Base-by-base conservation (phyloP, 2,888 invertebrate species). In the Ectemnius cavifrons region DNA sequence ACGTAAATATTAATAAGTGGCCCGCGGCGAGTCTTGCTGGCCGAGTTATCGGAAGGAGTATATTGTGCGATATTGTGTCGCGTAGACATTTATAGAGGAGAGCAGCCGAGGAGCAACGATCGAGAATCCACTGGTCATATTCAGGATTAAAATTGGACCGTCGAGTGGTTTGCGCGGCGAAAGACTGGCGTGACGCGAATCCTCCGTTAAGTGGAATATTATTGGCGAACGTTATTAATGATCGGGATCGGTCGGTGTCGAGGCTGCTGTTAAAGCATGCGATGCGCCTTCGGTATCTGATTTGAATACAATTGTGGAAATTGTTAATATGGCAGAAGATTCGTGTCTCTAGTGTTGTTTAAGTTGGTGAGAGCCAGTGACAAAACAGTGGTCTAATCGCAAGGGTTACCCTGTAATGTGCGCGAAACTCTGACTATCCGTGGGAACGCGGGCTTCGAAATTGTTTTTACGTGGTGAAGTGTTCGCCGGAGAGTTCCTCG, bases 261-360 rank as follows among this genome's bases (percentile, higher is more conserved):
- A 16, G n/a, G n/a, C 16, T 13, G 52, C 16, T 11, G 16, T 52
- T 52, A n/a, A 6, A 13, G n/a, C n/a, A 52, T 11, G 5, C 52
- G 52, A 52, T 14, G 14, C n/a, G 52, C n/a, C 52, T 69, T 64
- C 45, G 8, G 66, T 75, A 27, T 37, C 79, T 84, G 77, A 86
- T 86, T 89, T 88, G 88, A 86, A 73, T 78, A 83, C 78, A 77
- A 84, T 79, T 71, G 85, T 88, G 81, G 76, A 86, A 86, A 84
- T 87, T 86, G 84, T 87, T 89, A 89, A 88, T 86, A 89, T 89
- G 89, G 89, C 88, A 88, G 89, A 87, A 84, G 37, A 83, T 82
- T 87, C 84, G 86, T 86, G 85, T 84, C 82, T 85, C 79, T 85
- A 82, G 84, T 89, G 84, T 89, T 89, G 88, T 88, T 88, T 85